A percentile compares a stretch with the other conserved stretches of the same genome.
Evolutionary conservation across 2,888 invertebrate species (phyloP).

Genomic region (Athetis lepigone): DNA sequence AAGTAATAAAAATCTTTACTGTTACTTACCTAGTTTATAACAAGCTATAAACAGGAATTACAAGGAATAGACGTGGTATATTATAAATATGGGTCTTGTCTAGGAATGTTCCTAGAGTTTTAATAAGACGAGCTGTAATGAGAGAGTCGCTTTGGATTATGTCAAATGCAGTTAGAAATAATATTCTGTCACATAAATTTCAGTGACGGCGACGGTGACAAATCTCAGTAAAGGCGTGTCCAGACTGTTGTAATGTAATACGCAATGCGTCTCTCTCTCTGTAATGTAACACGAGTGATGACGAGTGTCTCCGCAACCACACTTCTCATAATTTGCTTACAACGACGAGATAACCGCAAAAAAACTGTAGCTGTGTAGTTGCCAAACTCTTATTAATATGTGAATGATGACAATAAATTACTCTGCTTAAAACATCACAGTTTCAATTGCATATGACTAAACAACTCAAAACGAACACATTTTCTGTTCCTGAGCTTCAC

Average conservation of each 20-base stretch:
- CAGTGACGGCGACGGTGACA: no score
- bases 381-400: no score
- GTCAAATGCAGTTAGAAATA: neutral
- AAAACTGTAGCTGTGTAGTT: no score
- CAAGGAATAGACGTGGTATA: constrained; percentile 57
- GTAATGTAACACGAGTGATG: no score
- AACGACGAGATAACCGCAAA: no score
- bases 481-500: neutral
- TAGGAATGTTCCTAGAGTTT: constrained; percentile 19
- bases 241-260: no score
- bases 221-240: no score
- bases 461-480: neutral
- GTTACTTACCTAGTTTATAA: constrained; percentile 57
- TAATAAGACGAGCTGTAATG: constrained; percentile 1
- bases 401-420: no score
- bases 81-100: constrained; percentile 18
- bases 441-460: neutral
- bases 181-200: no score
- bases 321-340: no score
- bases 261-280: no score
- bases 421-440: neutral
- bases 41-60: constrained; percentile 57
- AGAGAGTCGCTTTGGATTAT: neutral
- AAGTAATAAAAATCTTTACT: constrained; percentile 52
- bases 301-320: no score